These are phyloP conservation scores for Apus apus DNA, from an alignment of 2,113 vertebrate species.

Conservation along the genomic window DNA sequence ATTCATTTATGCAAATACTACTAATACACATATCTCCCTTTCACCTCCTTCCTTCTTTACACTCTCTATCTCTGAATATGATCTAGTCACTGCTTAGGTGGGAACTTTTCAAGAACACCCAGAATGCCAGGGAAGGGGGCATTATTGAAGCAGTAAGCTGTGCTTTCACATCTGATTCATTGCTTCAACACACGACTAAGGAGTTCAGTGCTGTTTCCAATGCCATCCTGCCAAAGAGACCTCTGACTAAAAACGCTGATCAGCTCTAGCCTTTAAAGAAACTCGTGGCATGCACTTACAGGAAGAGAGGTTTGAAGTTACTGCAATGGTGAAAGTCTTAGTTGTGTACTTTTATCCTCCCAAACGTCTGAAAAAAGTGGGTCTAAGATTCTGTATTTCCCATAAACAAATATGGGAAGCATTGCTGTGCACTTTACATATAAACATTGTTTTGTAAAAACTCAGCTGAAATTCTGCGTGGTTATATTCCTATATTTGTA, in stretches of 20 bases:
- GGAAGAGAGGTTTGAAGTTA: not conserved
- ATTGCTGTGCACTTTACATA: not conserved
- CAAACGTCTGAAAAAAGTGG: not conserved
- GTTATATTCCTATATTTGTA: not conserved
- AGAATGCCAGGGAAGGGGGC: not conserved
- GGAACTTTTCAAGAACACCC: constrained; percentile 20
- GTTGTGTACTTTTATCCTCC: not conserved
- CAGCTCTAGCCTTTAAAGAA: not conserved
- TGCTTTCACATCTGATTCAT: constrained; percentile 14
- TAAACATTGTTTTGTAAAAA: not conserved
- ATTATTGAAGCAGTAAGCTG: not conserved
- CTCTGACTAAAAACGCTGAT: not conserved
- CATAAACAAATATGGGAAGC: not conserved
- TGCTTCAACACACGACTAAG: not conserved
- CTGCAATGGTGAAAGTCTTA: not conserved
- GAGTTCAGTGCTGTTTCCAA: not conserved
- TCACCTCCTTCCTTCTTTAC: not conserved
- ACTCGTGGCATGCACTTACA: accelerated
- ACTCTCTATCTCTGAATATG: not conserved
- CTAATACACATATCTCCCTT: not conserved
- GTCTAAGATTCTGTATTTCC: not conserved
- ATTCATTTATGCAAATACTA: not conserved
- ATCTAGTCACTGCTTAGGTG: not conserved
- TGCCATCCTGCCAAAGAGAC: not conserved
- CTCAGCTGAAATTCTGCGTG: not conserved